phyloP scores from a whole-genome alignment of 2,888 invertebrate species.

The Vandiemenella viatica region DNA sequence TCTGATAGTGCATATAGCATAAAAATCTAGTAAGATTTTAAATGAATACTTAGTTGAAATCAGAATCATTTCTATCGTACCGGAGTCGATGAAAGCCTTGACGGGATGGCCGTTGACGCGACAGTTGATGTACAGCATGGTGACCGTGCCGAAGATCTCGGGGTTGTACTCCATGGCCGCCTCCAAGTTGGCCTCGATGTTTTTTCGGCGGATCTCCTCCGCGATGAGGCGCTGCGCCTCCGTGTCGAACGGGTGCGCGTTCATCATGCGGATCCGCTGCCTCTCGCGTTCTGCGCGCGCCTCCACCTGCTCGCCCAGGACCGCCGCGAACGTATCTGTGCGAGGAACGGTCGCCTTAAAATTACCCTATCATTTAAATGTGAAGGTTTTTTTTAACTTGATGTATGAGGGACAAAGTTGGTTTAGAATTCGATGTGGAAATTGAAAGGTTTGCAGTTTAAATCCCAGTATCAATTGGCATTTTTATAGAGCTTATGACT shows the following conservation, averaged over 20 bases:
- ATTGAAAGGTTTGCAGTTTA: too few relatives aligned
- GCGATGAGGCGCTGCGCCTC: constrained; percentile 90
- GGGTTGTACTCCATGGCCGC: constrained; percentile 98
- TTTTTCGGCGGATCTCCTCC: constrained; percentile 88
- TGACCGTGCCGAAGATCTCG: constrained; percentile 93
- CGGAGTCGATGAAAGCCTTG: constrained; percentile 97
- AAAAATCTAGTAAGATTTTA: too few relatives aligned
- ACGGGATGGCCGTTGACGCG: constrained; percentile 92
- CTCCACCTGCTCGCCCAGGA: constrained; percentile 67
- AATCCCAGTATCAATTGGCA: too few relatives aligned
- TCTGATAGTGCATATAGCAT: too few relatives aligned
- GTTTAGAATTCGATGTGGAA: too few relatives aligned
- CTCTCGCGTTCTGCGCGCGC: constrained; percentile 69
- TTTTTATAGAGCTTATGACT: too few relatives aligned
- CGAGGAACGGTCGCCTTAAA: too few relatives aligned
- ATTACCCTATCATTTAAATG: too few relatives aligned
- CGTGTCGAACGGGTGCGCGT: constrained; percentile 88
- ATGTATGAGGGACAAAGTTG: too few relatives aligned
- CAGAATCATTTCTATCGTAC: constrained; percentile 25
- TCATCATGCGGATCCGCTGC: constrained; percentile 72
- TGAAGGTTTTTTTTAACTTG: too few relatives aligned
- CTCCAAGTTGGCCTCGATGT: constrained; percentile 96
- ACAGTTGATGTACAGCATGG: constrained; percentile 95
- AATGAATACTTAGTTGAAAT: constrained; percentile 5
- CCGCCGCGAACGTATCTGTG: constrained; percentile 61